Evolutionary conservation across 2,113 vertebrate species (phyloP).

Genomic region (Bubalus kerabau): DNA sequence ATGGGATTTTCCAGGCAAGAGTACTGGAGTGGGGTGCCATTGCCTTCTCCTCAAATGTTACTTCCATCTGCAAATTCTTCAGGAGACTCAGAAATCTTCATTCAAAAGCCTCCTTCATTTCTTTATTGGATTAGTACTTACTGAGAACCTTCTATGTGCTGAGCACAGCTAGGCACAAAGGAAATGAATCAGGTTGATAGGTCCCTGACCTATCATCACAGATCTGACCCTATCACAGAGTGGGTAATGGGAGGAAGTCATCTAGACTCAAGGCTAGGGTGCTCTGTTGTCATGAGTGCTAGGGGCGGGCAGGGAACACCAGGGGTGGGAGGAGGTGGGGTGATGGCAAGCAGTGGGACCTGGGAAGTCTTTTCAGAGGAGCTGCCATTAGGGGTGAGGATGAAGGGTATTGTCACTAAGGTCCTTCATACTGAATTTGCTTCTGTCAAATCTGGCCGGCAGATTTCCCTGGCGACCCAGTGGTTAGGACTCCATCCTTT

Average conservation of each 20-base stretch:
- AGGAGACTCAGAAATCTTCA: neutral
- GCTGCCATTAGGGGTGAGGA: neutral
- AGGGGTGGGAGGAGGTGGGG: neutral
- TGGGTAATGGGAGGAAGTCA: rapidly evolving
- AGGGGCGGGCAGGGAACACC: neutral
- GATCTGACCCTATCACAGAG: neutral
- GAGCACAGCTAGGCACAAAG: neutral
- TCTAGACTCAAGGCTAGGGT: neutral
- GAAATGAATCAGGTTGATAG: neutral
- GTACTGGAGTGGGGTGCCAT: too few relatives aligned
- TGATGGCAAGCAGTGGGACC: neutral
- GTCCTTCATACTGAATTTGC: neutral
- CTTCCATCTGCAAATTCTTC: neutral
- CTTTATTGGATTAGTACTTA: neutral
- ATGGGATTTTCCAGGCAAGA: too few relatives aligned
- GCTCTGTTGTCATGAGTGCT: neutral
- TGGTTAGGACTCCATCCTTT: neutral
- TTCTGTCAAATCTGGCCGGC: neutral
- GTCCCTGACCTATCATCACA: neutral
- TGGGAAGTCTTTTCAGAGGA: neutral
- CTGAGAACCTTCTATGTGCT: neutral
- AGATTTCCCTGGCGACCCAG: neutral
- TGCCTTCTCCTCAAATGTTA: neutral
- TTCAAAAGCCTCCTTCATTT: neutral
- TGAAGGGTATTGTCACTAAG: too few relatives aligned